Base-by-base conservation (phyloP, 2,888 invertebrate genomes). In the Metalampra italica region DNA sequence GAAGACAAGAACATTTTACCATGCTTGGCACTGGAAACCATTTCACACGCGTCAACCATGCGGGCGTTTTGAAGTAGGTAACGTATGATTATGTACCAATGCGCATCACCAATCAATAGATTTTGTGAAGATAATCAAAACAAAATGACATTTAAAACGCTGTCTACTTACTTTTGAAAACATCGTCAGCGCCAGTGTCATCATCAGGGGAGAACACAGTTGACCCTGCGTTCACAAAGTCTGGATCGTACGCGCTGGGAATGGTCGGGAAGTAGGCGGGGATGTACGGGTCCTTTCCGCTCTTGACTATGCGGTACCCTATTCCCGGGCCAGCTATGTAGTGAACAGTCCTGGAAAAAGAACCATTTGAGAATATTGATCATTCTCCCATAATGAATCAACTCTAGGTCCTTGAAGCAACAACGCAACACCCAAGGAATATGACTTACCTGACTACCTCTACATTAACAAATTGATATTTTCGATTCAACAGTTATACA, bases 251-350 rank as follows among this genome's bases (percentile, higher is more conserved):
- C 8, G 90, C 87, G 55, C 91, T 91, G 0, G 92, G 91, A 36
- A 92, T 81, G 1, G 91, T 90, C 3, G 91, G 92, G 76, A 91
- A 92, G 56, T 91, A 88, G 0, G 91, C 80, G 0, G 92, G 92
- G 49, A 92, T 89, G 70, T 90, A 91, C 0, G 93, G 93, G 32
- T 94, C 94, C 64, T 93, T 91, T 50, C 92, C 92, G 59, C 92
- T 94, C 72, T 94, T 92, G 9, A 95, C 85, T 2, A 95, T 92
- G 40, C 94, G 90, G 67, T 94, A 95, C 0, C 95, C 95, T 43
- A 94, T 95, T 11, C 92, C 93, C 0, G 95, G 94, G 0, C 95
- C 95, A 0, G 95, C 95, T 57, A 93, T 94, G 72, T 95, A 95
- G 75, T 95, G 93, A 0, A 95, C 94, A 0, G 94, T 93, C 56